Base-by-base conservation (phyloP, 2,113 vertebrate species). In the Tachycineta bicolor region DNA sequence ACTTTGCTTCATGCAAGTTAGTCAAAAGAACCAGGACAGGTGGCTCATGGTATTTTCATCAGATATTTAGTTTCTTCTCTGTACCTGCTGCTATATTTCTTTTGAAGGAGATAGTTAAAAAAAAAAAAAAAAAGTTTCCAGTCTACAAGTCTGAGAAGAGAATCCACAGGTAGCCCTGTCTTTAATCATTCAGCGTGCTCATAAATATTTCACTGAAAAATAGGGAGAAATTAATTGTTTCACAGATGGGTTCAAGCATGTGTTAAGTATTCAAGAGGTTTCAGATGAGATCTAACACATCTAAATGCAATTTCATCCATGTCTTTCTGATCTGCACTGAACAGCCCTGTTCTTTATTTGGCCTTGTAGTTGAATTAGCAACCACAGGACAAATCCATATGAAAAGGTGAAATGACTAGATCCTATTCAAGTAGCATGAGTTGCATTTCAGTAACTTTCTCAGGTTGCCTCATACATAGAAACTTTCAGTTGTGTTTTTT, bases 11-110 rank as follows among this genome's bases (percentile, higher is more conserved):
- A 83, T 95, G 59, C 67, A 96, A 91, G 21, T 80, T 94, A 92
- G 74, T 95, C 7, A 55, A 91, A 97, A 96, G 75, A 89, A 96
- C 92, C 70, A 83, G 46, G 50, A 64, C n/a, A 87, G 91, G 81
- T 60, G 24, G 50, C 39, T 89, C 21, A 65, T 76, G 74, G 10
- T 82, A 55, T 94, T 96, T 97, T 78, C 76, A 95, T 71, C 46
- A 87, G 37, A 17, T 67, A 71, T 19, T 90, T 73, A 19, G 10
- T 21, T 94, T 90, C 74, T 85, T 87, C 43, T 92, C 19, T 87
- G 33, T 78, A 75, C 19, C 4, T 85, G 22, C 37, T 73, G 34
- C 13, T 75, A 0, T 75, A 50, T 87, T 74, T 78, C 21, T 89
- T 87, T 74, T n/a, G 80, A 87, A 75, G 10, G 8, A 67, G 34